phyloP scores from a whole-genome alignment of 1,140 invertebrate genomes.

The Eulimnadia texana region DNA sequence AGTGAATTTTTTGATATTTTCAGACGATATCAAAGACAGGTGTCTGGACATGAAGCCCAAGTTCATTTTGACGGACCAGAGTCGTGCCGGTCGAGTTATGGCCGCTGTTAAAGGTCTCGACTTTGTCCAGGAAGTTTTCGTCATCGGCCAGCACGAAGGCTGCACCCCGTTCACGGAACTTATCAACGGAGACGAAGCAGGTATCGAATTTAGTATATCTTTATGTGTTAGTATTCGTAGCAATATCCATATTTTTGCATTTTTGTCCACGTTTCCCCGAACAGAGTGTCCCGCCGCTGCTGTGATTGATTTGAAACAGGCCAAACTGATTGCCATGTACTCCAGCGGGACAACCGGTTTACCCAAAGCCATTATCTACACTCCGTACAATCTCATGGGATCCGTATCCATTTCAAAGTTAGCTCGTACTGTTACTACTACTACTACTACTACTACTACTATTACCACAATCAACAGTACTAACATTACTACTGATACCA shows the following conservation, averaged over 20 bases:
- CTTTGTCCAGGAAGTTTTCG: background rate
- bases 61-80: background rate
- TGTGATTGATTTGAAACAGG: background rate
- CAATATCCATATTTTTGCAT: background rate
- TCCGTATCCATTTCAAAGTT: background rate
- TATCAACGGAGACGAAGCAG: background rate
- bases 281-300: background rate
- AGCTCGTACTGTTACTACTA: background rate
- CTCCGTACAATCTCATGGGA: background rate
- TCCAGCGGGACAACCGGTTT: constrained; percentile 19
- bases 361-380: constrained; percentile 25
- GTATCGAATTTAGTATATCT: background rate
- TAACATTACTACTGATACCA: too few relatives aligned
- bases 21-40: background rate
- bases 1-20: too few relatives aligned
- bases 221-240: too few relatives aligned
- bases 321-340: constrained; percentile 13
- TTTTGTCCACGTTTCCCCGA: background rate
- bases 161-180: background rate
- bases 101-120: background rate
- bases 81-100: background rate
- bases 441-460: too few relatives aligned
- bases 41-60: background rate
- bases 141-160: background rate
- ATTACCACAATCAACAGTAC: too few relatives aligned